Percentiles rank a stretch among this genome's conserved stretches.
phyloP scores from a whole-genome alignment of 2,113 vertebrate genomes.

The Heterocephalus glaber region DNA sequence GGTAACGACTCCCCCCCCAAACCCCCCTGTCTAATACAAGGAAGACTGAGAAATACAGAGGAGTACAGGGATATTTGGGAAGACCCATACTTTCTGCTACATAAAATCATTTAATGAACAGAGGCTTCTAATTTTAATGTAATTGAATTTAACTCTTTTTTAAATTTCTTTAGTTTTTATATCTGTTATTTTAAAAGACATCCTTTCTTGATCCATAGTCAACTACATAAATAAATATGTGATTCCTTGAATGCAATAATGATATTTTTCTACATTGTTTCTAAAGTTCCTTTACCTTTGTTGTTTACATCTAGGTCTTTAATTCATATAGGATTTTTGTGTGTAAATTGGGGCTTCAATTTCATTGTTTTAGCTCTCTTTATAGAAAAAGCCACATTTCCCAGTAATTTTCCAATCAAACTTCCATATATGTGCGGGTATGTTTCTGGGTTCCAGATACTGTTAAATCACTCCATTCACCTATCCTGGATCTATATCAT shows the following conservation, averaged over 20 bases:
- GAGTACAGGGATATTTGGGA: neutral
- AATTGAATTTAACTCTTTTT: neutral
- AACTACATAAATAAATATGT: neutral
- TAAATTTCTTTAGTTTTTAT: neutral
- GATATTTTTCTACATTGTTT: neutral
- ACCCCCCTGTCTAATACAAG: neutral
- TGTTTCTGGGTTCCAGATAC: neutral
- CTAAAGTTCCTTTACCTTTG: neutral
- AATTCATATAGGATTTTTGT: neutral
- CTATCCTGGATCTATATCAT: neutral
- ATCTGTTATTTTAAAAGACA: neutral
- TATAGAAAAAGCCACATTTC: neutral
- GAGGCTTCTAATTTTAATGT: neutral
- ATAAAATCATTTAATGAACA: neutral
- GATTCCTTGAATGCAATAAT: neutral
- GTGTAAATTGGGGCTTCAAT: neutral
- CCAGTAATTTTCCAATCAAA: neutral
- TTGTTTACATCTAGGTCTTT: neutral
- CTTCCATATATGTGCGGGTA: neutral
- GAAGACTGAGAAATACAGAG: neutral
- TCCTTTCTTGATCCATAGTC: neutral
- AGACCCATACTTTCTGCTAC: neutral
- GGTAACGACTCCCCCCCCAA: neutral
- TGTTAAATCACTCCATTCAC: neutral
- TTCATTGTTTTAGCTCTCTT: neutral